Conservation (phyloP, 1,140 invertebrate species). For the Drosophila leontia region DNA sequence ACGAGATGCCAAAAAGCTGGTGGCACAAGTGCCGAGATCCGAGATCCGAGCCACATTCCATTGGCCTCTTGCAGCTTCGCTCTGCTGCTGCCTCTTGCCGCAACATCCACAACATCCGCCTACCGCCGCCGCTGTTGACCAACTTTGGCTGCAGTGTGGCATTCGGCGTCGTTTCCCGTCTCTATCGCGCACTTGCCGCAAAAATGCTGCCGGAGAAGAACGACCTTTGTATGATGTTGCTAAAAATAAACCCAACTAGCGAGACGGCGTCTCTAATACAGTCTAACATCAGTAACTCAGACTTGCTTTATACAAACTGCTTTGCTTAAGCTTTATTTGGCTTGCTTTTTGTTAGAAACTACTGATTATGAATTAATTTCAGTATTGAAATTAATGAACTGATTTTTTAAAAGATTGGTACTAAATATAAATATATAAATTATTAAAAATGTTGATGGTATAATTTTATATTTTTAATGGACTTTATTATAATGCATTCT, state of each 20-base stretch:
- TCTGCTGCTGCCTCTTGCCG: constrained; percentile 21
- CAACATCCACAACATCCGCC: constrained; percentile 38
- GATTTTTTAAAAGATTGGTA: too few relatives aligned
- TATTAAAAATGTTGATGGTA: too few relatives aligned
- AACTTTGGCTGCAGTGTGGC: constrained; percentile 40
- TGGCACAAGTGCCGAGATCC: constrained; percentile 22
- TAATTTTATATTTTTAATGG: too few relatives aligned
- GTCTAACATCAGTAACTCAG: constrained; percentile 1
- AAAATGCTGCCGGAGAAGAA: constrained; percentile 67
- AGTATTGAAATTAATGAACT: too few relatives aligned
- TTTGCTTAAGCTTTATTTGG: neutral
- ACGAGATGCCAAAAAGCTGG: constrained; percentile 28
- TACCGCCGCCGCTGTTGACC: constrained; percentile 36
- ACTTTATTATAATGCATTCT: too few relatives aligned
- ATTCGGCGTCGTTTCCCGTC: constrained; percentile 8
- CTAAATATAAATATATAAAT: too few relatives aligned
- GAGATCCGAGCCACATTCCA: constrained; percentile 49
- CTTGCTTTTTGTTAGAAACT: too few relatives aligned
- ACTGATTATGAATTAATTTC: too few relatives aligned
- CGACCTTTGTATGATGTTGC: constrained; percentile 79
- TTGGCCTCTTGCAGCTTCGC: constrained; percentile 22
- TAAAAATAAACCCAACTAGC: constrained; percentile 75
- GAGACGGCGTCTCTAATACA: constrained; percentile 62
- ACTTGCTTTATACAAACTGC: neutral
- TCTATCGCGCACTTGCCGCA: constrained; percentile 43